Evolutionary conservation across 2,797 vertebrate genomes (phyloP), one percentile per base, ranked within the genome.

Genomic region (Loris lydekkerianus): DNA sequence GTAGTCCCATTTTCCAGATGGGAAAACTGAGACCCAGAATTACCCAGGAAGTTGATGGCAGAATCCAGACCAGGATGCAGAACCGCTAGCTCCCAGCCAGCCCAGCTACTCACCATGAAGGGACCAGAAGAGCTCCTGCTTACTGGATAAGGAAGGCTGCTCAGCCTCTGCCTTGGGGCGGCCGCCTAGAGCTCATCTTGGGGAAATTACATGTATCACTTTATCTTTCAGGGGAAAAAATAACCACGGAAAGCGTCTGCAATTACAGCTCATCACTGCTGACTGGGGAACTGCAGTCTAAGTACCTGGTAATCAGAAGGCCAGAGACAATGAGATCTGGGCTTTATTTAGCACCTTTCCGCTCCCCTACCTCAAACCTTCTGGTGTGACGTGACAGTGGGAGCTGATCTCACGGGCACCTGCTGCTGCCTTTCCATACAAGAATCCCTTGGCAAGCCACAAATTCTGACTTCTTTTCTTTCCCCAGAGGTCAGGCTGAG

Each of bases 131-230:
- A 80, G 37, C 65, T 34, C 3, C 0, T 9, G 7, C 40, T 58
- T 40, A 0, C 0, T 2, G 18, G 43, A 29, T 14, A 27, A 43
- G 0, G 34, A 67, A 86, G 76, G 17, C 46, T 0, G 13, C 86
- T n/a, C 31, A 11, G 84, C 70, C 43, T 10, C 5, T 23, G 78
- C 90, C 65, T 49, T 1, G 0, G 58, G 65, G 27, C 17, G 60
- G 86, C 3, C 85, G 70, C 75, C 60, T 18, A 31, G 76, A 72
- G 94, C 3, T 0, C 53, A 76, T 85, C 97, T 90, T 73, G 25
- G 95, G 65, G 84, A 96, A 97, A 97, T 97, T 92, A 96, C 89
- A 96, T 91, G 89, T 86, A 96, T 94, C 94, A 80, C 80, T 97
- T 97, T 87, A 87, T 96, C 95, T 96, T 96, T 93, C 80, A 80